These are phyloP conservation scores for Anarsia innoxiella DNA, from an alignment of 2,888 invertebrate genomes.

Conservation along the genomic window DNA sequence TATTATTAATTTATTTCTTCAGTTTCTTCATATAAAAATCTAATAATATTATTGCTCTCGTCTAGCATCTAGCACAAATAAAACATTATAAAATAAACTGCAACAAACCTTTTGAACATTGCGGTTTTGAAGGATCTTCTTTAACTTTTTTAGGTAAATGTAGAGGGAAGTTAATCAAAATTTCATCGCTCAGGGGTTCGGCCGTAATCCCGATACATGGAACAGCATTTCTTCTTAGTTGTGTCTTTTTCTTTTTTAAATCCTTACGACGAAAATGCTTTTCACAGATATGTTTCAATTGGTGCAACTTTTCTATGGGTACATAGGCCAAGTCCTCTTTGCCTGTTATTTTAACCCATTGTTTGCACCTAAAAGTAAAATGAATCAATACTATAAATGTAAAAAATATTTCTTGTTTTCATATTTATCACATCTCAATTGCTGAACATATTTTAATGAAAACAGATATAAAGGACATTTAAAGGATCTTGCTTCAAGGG, in stretches of 20 bases:
- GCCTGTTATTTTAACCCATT: slow-evolving; percentile 10
- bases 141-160: slow-evolving; percentile 2
- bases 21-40: too few species aligned
- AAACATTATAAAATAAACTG: too few species aligned
- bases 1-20: too few species aligned
- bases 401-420: not conserved
- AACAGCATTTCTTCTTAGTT: slow-evolving; percentile 9
- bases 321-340: slow-evolving; percentile 11
- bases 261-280: slow-evolving; percentile 9
- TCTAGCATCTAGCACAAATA: too few species aligned
- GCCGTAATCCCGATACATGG: slow-evolving; percentile 3
- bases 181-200: slow-evolving; percentile 9
- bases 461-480: too few species aligned
- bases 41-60: too few species aligned
- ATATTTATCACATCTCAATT: not conserved
- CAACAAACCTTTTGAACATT: too few species aligned
- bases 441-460: too few species aligned
- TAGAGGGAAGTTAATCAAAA: slow-evolving; percentile 9
- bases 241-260: slow-evolving; percentile 11
- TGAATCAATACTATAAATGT: not conserved
- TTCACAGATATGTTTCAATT: slow-evolving; percentile 12
- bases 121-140: too few species aligned
- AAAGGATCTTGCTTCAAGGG: too few species aligned
- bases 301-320: slow-evolving; percentile 12
- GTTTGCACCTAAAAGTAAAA: slow-evolving; percentile 6